Evolutionary conservation across 2,797 vertebrate genomes (phyloP), one percentile per base, ranked within the genome.

Genomic region (Vireo griseus): DNA sequence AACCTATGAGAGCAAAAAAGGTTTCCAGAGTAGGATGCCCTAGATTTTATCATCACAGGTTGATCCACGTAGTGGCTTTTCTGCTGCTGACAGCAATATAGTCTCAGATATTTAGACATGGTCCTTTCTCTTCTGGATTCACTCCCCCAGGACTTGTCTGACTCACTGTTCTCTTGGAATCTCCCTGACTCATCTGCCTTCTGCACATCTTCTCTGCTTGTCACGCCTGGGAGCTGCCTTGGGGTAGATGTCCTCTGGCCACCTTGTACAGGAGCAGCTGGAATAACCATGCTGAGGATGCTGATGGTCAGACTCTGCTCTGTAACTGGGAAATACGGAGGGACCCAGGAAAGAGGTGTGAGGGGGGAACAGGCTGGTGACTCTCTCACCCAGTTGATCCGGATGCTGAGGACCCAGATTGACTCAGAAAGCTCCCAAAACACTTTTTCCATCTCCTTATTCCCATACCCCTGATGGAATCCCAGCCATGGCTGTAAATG

Each of bases 111-210:
- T 66, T 68, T 61, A 48, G 28, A 68, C 10, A 72, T 7, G 29
- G 50, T 52, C 44, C 5, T 57, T 57, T 29, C 9, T 66, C 58
- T 76, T 66, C 78, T 80, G 35, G 3, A 10, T 63, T 90, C 1
- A 0, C 11, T 83, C 26, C 8, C 17, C 35, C 24, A 73, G 52
- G 31, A 21, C 28, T 77, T 80, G 29, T 45, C 31, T 66, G 39
- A 8, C 58, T 68, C 42, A 10, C 0, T 5, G 7, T 72, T 85
- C 18, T 50, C 58, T 50, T 45, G 77, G 62, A 74, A 47, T 47
- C 47, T 71, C 39, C 21, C 29, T 2, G 5, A 42, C 3, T 66
- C 5, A 0, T 0, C 2, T 18, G 11, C 10, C 22, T 40, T 19
- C 42, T 66, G 69, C 66, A 44, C 11, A 40, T 48, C 5, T 79